Evolutionary conservation across 2,113 vertebrate species (phyloP).

Genomic region (Gavialis gangeticus): DNA sequence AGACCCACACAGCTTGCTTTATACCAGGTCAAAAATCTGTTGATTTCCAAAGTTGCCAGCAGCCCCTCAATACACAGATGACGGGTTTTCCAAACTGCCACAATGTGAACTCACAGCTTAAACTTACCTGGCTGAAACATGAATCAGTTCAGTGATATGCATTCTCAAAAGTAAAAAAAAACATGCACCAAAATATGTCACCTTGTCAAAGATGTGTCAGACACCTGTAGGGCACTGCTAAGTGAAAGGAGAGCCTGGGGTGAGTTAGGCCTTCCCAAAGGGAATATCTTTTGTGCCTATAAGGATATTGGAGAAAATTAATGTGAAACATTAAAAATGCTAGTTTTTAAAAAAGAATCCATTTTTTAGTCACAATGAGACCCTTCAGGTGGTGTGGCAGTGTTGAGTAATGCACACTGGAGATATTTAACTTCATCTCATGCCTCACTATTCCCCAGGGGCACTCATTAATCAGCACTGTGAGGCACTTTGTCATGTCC

Average conservation of each 20-base stretch:
- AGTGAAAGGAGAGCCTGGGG: conserved; percentile 42
- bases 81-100: not conserved
- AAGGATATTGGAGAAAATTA: conserved; percentile 73
- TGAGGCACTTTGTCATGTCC: conserved; percentile 75
- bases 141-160: not conserved
- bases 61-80: too few relatives aligned
- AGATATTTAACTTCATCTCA: conserved; percentile 73
- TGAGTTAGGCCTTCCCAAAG: not conserved
- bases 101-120: not conserved
- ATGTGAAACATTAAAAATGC: conserved; percentile 73
- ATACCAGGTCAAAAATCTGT: not conserved
- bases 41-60: not conserved
- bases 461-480: conserved; percentile 76
- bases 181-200: conserved; percentile 21
- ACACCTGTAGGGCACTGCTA: not conserved
- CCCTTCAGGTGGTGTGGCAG: conserved; percentile 67
- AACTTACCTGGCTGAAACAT: not conserved
- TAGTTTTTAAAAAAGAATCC: conserved; percentile 66
- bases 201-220: conserved; percentile 21
- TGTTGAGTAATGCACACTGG: conserved; percentile 68
- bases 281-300: conserved; percentile 35
- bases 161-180: not conserved
- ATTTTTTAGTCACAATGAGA: conserved; percentile 72
- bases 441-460: conserved; percentile 61
- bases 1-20: not conserved